Evolutionary conservation across 1,140 invertebrate genomes (phyloP), one percentile per base, ranked within the genome.

Genomic region (Aporrectodea caliginosa): DNA sequence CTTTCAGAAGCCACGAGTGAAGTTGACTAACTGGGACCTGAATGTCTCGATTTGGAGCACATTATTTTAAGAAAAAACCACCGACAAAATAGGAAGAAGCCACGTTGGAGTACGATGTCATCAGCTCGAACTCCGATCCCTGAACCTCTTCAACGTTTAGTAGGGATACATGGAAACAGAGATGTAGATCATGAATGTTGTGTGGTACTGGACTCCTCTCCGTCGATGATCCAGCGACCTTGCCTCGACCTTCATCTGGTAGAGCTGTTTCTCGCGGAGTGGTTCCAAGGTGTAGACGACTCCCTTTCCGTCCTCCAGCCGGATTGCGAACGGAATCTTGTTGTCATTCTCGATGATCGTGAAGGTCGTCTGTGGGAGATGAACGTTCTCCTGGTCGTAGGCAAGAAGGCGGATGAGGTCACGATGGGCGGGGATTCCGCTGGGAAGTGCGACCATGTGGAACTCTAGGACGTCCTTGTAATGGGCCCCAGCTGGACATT

Each of bases 161-260:
- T 87, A 89, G 70, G 88, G 88, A 81, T 83, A 88, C 69, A 85
- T 80, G 12, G 88, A 88, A 16, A 89, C 86, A 34, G 88, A 86
- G 80, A 89, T 87, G 82, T 87, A 87, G n/a, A 89, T 85, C 35
- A 89, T 84, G 81, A 89, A 89, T 68, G 88, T 88, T 1, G 87
- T 88, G 70, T 88, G 86, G 75, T 88, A 89, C 73, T 85, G 84
- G 35, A 89, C 81, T 71, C 80, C 81, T 16, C 80, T 72, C 16
- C 80, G 75, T 35, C 69, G 29, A 69, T 82, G 79, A 80, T 89
- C 86, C 78, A 83, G 88, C 1, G 88, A 88, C 16, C 82, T 77
- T 1, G 88, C 88, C 31, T 74, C 33, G n/a, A 89, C 88, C 82
- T 85, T 89, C 2, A 89, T 87, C 73, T 82, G 81, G 79, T 89